A percentile compares a stretch with the other conserved stretches of the same genome.
Evolutionary conservation across 1,140 invertebrate genomes (phyloP).

Genomic region (Contarinia nasturtii): DNA sequence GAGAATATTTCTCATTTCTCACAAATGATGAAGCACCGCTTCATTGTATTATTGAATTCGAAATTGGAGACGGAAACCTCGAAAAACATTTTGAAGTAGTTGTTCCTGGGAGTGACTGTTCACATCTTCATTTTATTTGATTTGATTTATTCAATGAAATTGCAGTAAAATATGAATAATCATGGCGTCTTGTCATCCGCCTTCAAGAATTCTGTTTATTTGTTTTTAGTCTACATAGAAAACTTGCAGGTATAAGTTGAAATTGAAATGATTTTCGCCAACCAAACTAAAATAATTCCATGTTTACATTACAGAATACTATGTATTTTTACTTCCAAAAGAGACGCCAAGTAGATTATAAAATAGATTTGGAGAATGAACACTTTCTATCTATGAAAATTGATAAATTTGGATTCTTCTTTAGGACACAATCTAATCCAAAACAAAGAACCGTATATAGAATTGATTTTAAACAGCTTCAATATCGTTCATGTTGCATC

Average conservation of each 20-base stretch:
- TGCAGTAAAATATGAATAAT: not conserved
- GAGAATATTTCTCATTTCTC: not conserved
- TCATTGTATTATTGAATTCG: not conserved
- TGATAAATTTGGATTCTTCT: not conserved
- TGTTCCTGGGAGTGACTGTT: not conserved
- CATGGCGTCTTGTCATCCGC: not conserved
- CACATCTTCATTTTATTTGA: not conserved
- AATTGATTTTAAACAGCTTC: not conserved
- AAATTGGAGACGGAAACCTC: not conserved
- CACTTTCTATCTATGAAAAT: not conserved
- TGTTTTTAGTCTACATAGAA: not conserved
- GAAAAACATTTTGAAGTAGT: not conserved
- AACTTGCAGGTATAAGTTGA: not conserved
- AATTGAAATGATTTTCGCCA: not conserved
- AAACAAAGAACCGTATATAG: not conserved
- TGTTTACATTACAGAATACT: not conserved
- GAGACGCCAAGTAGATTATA: not conserved
- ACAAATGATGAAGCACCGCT: not conserved
- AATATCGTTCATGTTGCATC: not conserved
- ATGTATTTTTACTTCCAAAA: not conserved
- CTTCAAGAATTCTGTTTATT: not conserved
- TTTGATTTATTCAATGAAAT: no score
- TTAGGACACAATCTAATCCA: not conserved
- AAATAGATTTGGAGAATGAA: not conserved
- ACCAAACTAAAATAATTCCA: not conserved